Evolutionary conservation across 2,113 vertebrate genomes (phyloP).

Genomic region (Centropus unirufus): DNA sequence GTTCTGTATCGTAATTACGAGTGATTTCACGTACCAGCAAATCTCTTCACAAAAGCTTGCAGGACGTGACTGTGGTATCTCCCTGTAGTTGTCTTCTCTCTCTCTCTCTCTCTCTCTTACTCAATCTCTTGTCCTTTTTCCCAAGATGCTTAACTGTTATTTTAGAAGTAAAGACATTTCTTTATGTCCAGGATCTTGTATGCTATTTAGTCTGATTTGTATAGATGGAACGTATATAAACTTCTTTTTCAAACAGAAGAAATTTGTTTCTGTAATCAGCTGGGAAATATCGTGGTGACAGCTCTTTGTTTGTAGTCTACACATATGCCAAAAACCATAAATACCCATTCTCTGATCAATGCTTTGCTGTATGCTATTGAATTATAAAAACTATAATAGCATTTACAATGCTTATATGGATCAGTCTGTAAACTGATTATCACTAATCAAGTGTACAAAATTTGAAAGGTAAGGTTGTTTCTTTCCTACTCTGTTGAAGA

Average conservation of each 20-base stretch:
- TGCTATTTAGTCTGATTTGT: background rate
- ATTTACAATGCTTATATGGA: background rate
- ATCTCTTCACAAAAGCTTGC: background rate
- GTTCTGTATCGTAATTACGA: background rate
- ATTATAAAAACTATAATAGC: background rate
- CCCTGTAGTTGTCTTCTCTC: background rate
- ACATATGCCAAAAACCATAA: background rate
- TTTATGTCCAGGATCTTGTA: background rate
- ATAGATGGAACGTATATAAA: background rate
- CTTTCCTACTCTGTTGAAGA: background rate
- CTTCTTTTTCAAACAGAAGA: background rate
- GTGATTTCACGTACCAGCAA: background rate
- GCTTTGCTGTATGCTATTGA: background rate
- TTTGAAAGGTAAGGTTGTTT: background rate
- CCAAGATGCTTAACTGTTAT: background rate
- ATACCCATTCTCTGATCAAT: background rate
- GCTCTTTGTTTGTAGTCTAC: background rate
- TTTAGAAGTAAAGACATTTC: background rate
- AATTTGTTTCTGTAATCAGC: background rate
- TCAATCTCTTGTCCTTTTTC: background rate
- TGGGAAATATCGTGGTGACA: background rate
- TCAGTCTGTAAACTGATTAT: background rate
- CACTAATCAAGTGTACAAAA: background rate
- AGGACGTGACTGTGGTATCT: background rate
- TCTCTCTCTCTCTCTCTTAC: background rate